Evolutionary conservation across 1,140 invertebrate genomes (phyloP).

Genomic region (Uloborus diversus): DNA sequence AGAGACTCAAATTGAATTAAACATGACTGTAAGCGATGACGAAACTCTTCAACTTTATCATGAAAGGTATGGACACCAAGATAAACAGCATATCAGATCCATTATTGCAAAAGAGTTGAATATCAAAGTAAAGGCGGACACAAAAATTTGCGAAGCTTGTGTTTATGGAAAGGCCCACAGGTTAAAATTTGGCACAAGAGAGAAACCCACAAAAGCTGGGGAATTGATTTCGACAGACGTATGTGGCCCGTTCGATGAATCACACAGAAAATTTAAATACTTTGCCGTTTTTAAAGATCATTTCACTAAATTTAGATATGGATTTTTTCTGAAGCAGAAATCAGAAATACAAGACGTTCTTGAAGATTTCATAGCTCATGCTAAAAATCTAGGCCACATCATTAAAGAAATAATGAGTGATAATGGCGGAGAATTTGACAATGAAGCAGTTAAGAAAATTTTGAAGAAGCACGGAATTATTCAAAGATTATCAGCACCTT

Average conservation of each 20-base stretch:
- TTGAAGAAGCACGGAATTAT: conserved; percentile 29
- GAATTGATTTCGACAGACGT: conserved; percentile 36
- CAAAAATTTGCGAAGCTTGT: conserved; percentile 9
- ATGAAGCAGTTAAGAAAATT: conserved; percentile 1
- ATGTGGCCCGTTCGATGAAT: conserved; percentile 34
- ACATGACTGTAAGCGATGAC: background rate
- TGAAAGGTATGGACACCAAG: background rate
- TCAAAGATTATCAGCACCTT: conserved; percentile 47
- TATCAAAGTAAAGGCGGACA: background rate
- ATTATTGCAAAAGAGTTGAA: background rate
- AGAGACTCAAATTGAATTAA: background rate
- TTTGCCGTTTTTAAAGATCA: conserved; percentile 47
- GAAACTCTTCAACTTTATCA: background rate
- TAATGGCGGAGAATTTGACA: conserved; percentile 51
- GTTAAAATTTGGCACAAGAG: conserved; percentile 4
- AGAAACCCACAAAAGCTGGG: conserved; percentile 1
- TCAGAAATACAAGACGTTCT: background rate
- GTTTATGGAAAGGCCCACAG: conserved; percentile 17
- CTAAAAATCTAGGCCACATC: background rate
- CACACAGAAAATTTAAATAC: conserved; percentile 17
- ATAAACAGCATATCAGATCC: background rate
- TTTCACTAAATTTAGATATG: conserved; percentile 9
- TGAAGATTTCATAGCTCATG: background rate
- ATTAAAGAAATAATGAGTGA: conserved; percentile 33
- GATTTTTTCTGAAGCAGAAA: conserved; percentile 37